phyloP scores from a whole-genome alignment of 1,140 invertebrate genomes.

The Trissolcus basalis region DNA sequence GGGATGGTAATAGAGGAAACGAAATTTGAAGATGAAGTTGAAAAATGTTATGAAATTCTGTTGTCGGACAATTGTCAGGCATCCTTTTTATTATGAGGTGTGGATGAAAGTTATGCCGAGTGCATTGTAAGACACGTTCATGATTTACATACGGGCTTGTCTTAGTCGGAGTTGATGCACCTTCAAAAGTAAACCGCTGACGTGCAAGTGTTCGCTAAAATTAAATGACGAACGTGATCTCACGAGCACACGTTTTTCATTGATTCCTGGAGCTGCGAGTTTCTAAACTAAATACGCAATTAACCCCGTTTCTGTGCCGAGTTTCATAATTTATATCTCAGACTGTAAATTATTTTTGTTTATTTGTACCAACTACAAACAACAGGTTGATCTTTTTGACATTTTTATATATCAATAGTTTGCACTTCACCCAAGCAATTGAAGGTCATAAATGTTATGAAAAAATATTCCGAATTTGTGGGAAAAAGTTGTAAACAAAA shows the following conservation, averaged over 20 bases:
- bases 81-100: too few species aligned
- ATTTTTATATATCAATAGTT: too few species aligned
- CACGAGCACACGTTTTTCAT: constrained; percentile 14
- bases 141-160: constrained; percentile 19
- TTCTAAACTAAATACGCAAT: constrained; percentile 37
- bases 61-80: too few species aligned
- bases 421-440: too few species aligned
- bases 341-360: neutral
- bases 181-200: constrained; percentile 4
- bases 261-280: constrained; percentile 26
- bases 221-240: constrained; percentile 36
- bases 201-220: constrained; percentile 22
- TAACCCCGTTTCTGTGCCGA: constrained; percentile 34
- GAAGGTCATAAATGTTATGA: too few species aligned
- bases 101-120: too few species aligned
- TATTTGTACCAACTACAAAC: constrained; percentile 1
- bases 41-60: too few species aligned
- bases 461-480: too few species aligned
- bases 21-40: too few species aligned
- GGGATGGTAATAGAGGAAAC: too few species aligned
- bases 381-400: constrained; percentile 10
- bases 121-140: too few species aligned
- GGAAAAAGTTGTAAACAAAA: too few species aligned
- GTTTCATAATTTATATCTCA: constrained; percentile 20
- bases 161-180: constrained; percentile 13